Evolutionary conservation across 2,797 vertebrate genomes (phyloP).

Genomic region (Microchirus variegatus): DNA sequence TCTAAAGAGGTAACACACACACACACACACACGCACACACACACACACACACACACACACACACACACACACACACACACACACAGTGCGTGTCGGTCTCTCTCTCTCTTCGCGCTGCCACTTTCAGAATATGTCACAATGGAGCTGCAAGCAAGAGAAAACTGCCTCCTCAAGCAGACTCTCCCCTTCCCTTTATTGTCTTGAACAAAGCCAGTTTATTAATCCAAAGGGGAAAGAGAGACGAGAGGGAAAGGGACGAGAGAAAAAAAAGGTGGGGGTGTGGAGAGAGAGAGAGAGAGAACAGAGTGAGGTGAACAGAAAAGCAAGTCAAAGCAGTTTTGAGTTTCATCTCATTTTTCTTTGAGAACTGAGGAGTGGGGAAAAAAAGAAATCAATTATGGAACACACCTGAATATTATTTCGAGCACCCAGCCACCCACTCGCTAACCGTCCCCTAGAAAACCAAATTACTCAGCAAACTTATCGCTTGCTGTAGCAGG

Average conservation of each 20-base stretch:
- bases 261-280: constrained; percentile 2
- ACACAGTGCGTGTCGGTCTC: constrained; percentile 28
- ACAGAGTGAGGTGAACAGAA: constrained; percentile 63
- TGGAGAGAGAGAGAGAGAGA: constrained; percentile 19
- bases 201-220: constrained; percentile 85
- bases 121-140: constrained; percentile 67
- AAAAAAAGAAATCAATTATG: constrained; percentile 98
- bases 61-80: constrained; percentile 9
- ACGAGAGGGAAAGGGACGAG: constrained; percentile 37
- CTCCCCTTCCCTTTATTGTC: constrained; percentile 76
- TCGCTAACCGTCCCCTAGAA: constrained; percentile 76
- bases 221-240: constrained; percentile 76
- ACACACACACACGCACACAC: constrained; percentile 9
- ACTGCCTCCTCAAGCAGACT: constrained; percentile 79
- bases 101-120: constrained; percentile 43
- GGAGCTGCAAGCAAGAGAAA: constrained; percentile 66
- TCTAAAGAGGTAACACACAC: constrained; percentile 1
- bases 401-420: constrained; percentile 99
- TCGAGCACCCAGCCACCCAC: constrained; percentile 85
- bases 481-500: constrained; percentile 99
- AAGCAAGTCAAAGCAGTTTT: constrained; percentile 83
- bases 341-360: constrained; percentile 82
- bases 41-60: constrained; percentile 12
- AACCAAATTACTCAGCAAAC: constrained; percentile 99
- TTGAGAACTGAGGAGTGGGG: constrained; percentile 83